These are phyloP conservation scores for Macrophya alboannulata DNA, from an alignment of 2,888 invertebrate species.

Conservation along the genomic window DNA sequence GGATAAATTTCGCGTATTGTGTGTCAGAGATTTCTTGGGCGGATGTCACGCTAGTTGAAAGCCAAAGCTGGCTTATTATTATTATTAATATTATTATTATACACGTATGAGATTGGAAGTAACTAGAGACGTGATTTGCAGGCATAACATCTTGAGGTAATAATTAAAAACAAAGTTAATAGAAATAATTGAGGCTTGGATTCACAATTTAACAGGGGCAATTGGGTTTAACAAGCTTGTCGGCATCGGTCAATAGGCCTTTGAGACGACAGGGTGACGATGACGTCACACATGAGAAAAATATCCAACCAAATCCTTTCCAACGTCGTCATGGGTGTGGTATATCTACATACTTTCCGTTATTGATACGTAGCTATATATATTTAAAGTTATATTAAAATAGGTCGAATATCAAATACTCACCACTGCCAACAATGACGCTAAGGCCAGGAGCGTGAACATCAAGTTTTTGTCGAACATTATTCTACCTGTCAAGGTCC, in stretches of 20 bases:
- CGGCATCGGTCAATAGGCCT: conserved; percentile 41
- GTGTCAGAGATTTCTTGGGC: neutral
- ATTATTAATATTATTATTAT: conserved; percentile 2
- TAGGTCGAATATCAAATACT: neutral
- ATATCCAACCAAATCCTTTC: neutral
- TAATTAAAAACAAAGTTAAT: conserved; percentile 22
- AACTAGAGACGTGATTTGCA: neutral
- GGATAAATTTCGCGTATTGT: neutral
- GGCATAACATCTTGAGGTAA: neutral
- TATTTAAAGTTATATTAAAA: neutral
- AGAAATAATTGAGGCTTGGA: neutral
- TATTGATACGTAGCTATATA: neutral
- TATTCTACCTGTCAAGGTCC: conserved; percentile 50
- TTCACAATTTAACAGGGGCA: conserved; percentile 3
- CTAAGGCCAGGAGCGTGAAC: conserved; percentile 14
- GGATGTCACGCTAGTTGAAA: neutral
- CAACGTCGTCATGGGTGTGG: conserved; percentile 41
- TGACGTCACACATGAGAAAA: conserved; percentile 49
- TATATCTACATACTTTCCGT: neutral
- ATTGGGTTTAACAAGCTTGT: conserved; percentile 44
- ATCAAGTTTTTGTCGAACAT: conserved; percentile 49
- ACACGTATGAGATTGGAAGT: no score
- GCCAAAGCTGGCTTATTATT: neutral
- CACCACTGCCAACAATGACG: conserved; percentile 43
- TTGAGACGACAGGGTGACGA: conserved; percentile 33